Conservation (phyloP, 2,888 invertebrate genomes). For the Trichogramma evanescens region DNA sequence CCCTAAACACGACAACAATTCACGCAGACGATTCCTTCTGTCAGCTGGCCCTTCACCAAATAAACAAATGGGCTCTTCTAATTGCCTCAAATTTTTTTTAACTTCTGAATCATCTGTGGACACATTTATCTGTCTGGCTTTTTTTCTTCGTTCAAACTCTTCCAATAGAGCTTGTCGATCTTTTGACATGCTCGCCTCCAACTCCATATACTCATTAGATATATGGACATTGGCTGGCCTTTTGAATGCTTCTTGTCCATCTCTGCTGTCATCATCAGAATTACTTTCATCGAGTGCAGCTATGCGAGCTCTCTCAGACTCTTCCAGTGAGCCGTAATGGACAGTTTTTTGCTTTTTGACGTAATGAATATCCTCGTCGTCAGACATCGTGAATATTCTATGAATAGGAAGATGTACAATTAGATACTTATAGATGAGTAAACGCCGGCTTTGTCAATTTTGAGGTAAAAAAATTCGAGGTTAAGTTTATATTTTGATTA, state of each 20-base stretch:
- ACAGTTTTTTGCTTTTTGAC: slow-evolving; percentile 67
- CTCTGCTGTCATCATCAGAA: slow-evolving; percentile 52
- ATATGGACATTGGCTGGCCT: slow-evolving; percentile 41
- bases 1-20: slow-evolving; percentile 80
- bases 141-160: slow-evolving; percentile 89
- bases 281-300: slow-evolving; percentile 53
- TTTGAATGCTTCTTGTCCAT: slow-evolving; percentile 25
- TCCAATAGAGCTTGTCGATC: slow-evolving; percentile 88
- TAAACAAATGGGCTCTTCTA: slow-evolving; percentile 93
- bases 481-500: too few species aligned
- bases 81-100: slow-evolving; percentile 78
- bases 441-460: too few species aligned
- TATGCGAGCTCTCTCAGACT: slow-evolving; percentile 68
- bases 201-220: slow-evolving; percentile 65
- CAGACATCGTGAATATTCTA: slow-evolving; percentile 58
- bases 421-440: too few species aligned
- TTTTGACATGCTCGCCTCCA: slow-evolving; percentile 78
- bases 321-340: slow-evolving; percentile 87
- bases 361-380: slow-evolving; percentile 71
- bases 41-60: slow-evolving; percentile 99
- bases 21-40: slow-evolving; percentile 81
- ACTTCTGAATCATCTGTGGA: slow-evolving; percentile 98
- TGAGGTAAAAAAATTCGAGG: too few species aligned
- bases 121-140: slow-evolving; percentile 91
- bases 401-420: neutral